Conservation (phyloP, 2,888 invertebrate genomes). For the Acanthosepion lycidas region DNA sequence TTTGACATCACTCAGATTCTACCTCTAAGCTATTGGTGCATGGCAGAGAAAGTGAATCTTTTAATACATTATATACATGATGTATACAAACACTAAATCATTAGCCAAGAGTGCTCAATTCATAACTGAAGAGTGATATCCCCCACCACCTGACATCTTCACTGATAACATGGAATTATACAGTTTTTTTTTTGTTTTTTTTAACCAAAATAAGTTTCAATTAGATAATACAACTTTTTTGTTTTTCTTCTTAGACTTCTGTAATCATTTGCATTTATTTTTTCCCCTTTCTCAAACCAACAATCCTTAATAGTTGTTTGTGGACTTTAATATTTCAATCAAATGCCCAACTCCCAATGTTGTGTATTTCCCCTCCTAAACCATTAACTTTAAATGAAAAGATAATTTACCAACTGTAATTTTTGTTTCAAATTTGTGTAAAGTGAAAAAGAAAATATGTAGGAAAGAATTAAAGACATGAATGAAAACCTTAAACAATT, state of each 20-base stretch:
- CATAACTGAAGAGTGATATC: no score
- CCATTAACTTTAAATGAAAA: not conserved
- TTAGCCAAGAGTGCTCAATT: no score
- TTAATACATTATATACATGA: no score
- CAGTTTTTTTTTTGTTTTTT: not conserved
- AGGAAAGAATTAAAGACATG: not conserved
- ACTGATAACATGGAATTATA: not conserved
- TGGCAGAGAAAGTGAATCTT: no score
- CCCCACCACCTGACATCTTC: not conserved
- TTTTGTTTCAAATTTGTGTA: not conserved
- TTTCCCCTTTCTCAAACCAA: not conserved
- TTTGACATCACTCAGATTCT: no score
- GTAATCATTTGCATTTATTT: no score
- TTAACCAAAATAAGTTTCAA: not conserved
- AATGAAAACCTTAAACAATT: not conserved
- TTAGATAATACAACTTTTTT: not conserved
- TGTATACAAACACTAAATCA: no score
- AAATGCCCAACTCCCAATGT: not conserved
- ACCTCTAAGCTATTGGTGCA: no score
- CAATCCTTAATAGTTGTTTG: not conserved
- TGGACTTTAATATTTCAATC: not conserved
- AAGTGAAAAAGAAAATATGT: not conserved
- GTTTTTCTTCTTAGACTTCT: not conserved
- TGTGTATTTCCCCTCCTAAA: not conserved
- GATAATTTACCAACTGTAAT: not conserved